Evolutionary conservation across 2,797 vertebrate genomes (phyloP).

Genomic region (Atherinosoma microstoma): DNA sequence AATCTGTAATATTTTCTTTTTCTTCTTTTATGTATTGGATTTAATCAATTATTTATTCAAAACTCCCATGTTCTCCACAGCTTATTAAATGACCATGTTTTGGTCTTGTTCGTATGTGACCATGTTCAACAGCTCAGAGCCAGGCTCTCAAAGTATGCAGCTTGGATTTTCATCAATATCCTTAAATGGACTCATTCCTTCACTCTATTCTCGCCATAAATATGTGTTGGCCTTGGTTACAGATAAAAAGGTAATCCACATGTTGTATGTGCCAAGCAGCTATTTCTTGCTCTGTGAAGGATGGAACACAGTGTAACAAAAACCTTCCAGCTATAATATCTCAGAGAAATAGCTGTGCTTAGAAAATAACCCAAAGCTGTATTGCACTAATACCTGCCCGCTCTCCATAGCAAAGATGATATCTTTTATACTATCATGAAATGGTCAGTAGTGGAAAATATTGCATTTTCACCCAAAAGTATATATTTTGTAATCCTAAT

Average conservation of each 20-base stretch:
- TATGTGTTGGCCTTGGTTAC: slow-evolving; percentile 54
- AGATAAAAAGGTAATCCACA: slow-evolving; percentile 77
- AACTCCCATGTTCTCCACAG: neutral
- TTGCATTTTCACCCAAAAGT: slow-evolving; percentile 23
- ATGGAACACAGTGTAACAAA: slow-evolving; percentile 60
- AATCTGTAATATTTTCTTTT: slow-evolving; percentile 12
- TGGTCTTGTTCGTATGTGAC: neutral
- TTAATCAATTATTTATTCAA: neutral
- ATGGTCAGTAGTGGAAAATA: slow-evolving; percentile 18
- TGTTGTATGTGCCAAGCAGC: slow-evolving; percentile 64
- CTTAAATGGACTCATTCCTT: slow-evolving; percentile 73
- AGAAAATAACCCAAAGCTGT: slow-evolving; percentile 46
- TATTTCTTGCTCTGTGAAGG: slow-evolving; percentile 64
- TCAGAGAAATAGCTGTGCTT: slow-evolving; percentile 37
- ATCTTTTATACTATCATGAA: slow-evolving; percentile 19
- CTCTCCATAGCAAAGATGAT: slow-evolving; percentile 12
- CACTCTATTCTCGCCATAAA: slow-evolving; percentile 55
- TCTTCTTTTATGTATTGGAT: neutral
- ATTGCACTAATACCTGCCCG: slow-evolving; percentile 23
- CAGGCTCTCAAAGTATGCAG: slow-evolving; percentile 38
- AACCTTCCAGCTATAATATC: slow-evolving; percentile 61
- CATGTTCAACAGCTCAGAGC: slow-evolving; percentile 19
- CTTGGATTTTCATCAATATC: slow-evolving; percentile 55
- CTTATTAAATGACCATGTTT: slow-evolving; percentile 6
- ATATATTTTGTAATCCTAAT: slow-evolving; percentile 5